A percentile compares a stretch with the other conserved stretches of the same genome.
These are phyloP conservation scores for Leuciscus idus DNA, from an alignment of 2,113 vertebrate genomes.

Conservation along the genomic window DNA sequence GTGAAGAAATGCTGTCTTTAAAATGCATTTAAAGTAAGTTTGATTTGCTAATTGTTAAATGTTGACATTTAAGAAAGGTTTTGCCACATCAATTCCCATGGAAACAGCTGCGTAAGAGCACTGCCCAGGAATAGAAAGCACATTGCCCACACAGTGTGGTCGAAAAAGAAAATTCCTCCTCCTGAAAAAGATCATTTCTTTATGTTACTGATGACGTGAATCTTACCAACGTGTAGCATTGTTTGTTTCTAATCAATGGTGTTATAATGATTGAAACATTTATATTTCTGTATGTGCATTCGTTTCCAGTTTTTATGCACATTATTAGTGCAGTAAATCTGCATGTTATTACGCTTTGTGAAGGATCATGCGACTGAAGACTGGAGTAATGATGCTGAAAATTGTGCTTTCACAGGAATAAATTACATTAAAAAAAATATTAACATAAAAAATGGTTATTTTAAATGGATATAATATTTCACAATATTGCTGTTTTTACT, in stretches of 20 bases:
- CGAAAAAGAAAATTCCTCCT: background rate
- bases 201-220: background rate
- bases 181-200: background rate
- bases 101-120: constrained; percentile 48
- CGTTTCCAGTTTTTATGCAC: background rate
- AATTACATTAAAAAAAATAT: too few species aligned
- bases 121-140: constrained; percentile 46
- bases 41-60: constrained; percentile 31
- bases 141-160: constrained; percentile 20
- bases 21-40: background rate
- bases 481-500: too few species aligned
- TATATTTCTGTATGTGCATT: constrained; percentile 20
- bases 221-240: background rate
- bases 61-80: constrained; percentile 40
- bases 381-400: too few species aligned
- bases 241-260: constrained; percentile 26
- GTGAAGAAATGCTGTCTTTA: background rate
- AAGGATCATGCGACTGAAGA: too few species aligned
- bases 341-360: too few species aligned
- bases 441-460: too few species aligned
- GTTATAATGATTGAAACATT: constrained; percentile 38
- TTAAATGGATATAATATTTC: too few species aligned
- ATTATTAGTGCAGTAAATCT: background rate
- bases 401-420: too few species aligned
- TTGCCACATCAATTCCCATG: constrained; percentile 37